These are phyloP conservation scores for Cremastinae sp. DNA, from an alignment of 2,888 invertebrate species.

Conservation along the genomic window DNA sequence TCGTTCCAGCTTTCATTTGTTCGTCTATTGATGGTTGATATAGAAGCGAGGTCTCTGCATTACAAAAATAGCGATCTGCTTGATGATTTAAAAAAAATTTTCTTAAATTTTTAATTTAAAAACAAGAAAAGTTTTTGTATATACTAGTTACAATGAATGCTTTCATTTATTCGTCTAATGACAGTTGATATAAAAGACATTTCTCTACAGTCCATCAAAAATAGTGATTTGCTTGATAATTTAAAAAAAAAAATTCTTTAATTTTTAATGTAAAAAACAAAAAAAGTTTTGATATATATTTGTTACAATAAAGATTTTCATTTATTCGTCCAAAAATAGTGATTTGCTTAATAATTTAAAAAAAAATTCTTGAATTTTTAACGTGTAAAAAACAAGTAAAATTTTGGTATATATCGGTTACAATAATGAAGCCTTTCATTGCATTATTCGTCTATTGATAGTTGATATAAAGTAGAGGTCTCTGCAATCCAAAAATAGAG, in stretches of 20 bases:
- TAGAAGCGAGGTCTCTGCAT: constrained; percentile 31
- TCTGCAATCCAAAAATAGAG: constrained; percentile 17
- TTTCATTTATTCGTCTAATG: constrained; percentile 35
- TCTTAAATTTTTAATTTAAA: too few relatives aligned
- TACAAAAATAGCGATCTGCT: constrained; percentile 23
- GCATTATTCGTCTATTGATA: constrained; percentile 39
- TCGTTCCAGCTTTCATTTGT: constrained; percentile 32
- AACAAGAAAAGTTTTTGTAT: too few relatives aligned
- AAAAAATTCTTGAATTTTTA: too few relatives aligned
- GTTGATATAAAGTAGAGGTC: constrained; percentile 39
- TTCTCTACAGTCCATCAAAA: constrained; percentile 14
- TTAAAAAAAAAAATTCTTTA: neutral
- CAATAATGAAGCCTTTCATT: too few relatives aligned
- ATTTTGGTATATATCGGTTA: too few relatives aligned
- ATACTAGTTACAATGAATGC: too few relatives aligned
- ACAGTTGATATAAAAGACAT: constrained; percentile 45
- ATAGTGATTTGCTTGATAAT: constrained; percentile 29
- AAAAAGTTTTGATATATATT: too few relatives aligned
- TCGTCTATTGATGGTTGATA: constrained; percentile 42
- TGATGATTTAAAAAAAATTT: constrained; percentile 8
- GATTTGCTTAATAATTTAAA: constrained; percentile 22
- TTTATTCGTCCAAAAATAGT: constrained; percentile 40
- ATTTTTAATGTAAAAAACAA: too few relatives aligned
- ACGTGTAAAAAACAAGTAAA: too few relatives aligned
- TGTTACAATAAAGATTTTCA: too few relatives aligned